These are phyloP conservation scores for Platysteira castanea DNA, from an alignment of 2,113 vertebrate species.

Conservation along the genomic window DNA sequence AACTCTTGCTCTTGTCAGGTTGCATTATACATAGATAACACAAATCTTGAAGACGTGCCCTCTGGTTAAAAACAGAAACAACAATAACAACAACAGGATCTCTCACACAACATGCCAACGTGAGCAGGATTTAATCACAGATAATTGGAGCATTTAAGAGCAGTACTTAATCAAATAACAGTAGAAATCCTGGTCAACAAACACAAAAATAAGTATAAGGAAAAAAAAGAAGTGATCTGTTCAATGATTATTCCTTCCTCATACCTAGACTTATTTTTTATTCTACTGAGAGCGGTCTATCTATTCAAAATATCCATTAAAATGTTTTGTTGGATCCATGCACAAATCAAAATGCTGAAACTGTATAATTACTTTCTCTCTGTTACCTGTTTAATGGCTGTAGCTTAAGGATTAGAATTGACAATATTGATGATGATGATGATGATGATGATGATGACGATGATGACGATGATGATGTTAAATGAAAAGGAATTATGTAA, in stretches of 20 bases:
- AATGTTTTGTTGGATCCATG: neutral
- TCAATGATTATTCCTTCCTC: neutral
- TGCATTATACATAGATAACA: conserved; percentile 54
- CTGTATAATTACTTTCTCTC: neutral
- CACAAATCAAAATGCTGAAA: neutral
- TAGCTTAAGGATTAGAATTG: neutral
- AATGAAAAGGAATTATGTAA: neutral
- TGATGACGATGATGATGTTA: neutral
- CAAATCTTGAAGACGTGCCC: conserved; percentile 30
- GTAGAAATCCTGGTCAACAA: neutral
- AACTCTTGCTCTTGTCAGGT: conserved; percentile 51
- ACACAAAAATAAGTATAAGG: neutral
- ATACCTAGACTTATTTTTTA: neutral
- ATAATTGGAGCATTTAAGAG: conserved; percentile 20
- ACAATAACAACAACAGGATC: conserved; percentile 12
- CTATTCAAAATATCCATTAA: neutral
- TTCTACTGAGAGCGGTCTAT: neutral
- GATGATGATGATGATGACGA: neutral
- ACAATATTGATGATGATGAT: neutral
- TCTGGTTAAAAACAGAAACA: conserved; percentile 31
- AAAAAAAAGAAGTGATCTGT: neutral
- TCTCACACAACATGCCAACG: neutral
- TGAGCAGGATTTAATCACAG: conserved; percentile 30
- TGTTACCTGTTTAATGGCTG: neutral
- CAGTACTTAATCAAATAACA: conserved; percentile 6